phyloP scores from a whole-genome alignment of 2,888 invertebrate genomes.

The Amiota communis region DNA sequence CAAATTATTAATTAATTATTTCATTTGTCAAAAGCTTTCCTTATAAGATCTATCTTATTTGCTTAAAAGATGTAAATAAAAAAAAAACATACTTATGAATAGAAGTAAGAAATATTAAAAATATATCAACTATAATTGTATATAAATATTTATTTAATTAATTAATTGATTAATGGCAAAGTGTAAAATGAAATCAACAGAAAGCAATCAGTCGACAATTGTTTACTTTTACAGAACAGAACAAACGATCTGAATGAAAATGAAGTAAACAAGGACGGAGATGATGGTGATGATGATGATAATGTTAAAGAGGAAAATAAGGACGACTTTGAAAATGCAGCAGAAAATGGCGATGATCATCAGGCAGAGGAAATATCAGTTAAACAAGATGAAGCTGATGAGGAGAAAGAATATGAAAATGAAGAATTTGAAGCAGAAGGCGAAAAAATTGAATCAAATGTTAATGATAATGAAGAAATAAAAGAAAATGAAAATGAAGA shows the following conservation, averaged over 20 bases:
- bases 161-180: background rate
- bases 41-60: conserved; percentile 3
- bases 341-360: conserved; percentile 21
- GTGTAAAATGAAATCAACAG: conserved; percentile 47
- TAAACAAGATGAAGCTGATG: conserved; percentile 26
- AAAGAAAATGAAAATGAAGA: conserved; percentile 16
- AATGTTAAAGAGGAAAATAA: conserved; percentile 44
- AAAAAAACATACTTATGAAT: background rate
- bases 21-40: too few species aligned
- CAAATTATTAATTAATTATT: too few species aligned
- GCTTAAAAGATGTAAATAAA: conserved; percentile 29
- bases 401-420: background rate
- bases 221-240: conserved; percentile 74
- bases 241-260: conserved; percentile 66
- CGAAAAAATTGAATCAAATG: conserved; percentile 33
- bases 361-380: conserved; percentile 25
- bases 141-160: conserved; percentile 30
- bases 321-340: background rate
- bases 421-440: conserved; percentile 31
- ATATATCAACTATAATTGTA: conserved; percentile 36
- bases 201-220: conserved; percentile 74
- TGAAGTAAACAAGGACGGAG: conserved; percentile 29
- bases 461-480: conserved; percentile 29
- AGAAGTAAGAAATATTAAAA: conserved; percentile 31
- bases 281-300: conserved; percentile 36